These are phyloP conservation scores for Apodemia duryi DNA, from an alignment of 2,888 invertebrate genomes.

Conservation along the genomic window DNA sequence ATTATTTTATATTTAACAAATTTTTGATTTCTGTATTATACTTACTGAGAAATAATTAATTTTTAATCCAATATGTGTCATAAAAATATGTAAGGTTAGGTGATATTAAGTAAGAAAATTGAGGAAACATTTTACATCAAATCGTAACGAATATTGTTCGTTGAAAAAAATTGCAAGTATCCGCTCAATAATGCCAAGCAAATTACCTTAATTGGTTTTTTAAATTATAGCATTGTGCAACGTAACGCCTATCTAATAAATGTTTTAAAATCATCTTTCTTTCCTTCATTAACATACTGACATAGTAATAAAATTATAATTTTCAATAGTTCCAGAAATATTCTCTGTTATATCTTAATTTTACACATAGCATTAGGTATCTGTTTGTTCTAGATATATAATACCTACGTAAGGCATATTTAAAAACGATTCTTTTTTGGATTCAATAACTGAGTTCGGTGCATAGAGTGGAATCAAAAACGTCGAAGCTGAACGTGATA, in stretches of 20 bases:
- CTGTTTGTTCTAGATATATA: background rate
- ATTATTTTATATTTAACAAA: no score
- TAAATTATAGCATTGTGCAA: background rate
- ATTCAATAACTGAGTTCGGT: slow-evolving; percentile 26
- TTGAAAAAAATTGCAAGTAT: background rate
- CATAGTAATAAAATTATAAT: background rate
- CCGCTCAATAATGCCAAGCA: background rate
- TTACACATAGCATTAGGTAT: background rate
- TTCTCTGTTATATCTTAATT: background rate
- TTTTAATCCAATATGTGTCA: background rate
- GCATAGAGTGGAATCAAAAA: slow-evolving; percentile 30
- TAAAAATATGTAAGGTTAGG: no score
- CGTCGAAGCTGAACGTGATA: slow-evolving; percentile 32
- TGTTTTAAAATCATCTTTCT: background rate
- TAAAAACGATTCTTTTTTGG: slow-evolving; percentile 19
- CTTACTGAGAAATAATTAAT: background rate
- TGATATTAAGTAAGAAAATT: background rate
- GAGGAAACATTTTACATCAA: background rate
- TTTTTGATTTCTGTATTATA: no score
- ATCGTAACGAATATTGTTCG: background rate
- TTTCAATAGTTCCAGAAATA: background rate
- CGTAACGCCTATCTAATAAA: background rate
- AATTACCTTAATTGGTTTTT: background rate
- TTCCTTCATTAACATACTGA: no score
- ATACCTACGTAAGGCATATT: slow-evolving; percentile 4